phyloP scores from a whole-genome alignment of 2,888 invertebrate species.

The Chouioia cunea region DNA sequence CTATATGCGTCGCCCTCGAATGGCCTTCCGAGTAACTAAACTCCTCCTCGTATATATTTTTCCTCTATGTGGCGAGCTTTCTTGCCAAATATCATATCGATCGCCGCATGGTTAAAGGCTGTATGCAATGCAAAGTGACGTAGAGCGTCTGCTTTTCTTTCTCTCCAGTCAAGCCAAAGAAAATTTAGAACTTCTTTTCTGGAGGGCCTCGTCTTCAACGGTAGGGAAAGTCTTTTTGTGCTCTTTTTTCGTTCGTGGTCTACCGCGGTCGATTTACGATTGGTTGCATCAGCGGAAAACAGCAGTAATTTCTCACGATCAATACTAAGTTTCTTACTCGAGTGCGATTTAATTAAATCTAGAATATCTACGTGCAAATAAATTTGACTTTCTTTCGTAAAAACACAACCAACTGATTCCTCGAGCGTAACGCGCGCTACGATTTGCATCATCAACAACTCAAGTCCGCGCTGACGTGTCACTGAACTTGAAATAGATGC shows the following conservation, averaged over 20 bases:
- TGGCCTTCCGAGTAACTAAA: constrained; percentile 29
- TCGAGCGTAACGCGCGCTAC: constrained; percentile 27
- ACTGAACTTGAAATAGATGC: constrained; percentile 45
- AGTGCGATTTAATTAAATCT: neutral
- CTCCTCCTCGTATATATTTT: constrained; percentile 18
- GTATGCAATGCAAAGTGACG: constrained; percentile 22
- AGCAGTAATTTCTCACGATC: neutral
- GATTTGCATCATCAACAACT: constrained; percentile 22
- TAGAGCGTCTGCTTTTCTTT: constrained; percentile 33
- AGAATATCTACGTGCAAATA: neutral
- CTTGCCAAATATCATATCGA: constrained; percentile 48
- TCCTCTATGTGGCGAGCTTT: constrained; percentile 1
- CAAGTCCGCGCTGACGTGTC: constrained; percentile 21
- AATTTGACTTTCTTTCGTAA: too few relatives aligned
- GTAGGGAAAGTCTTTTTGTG: constrained; percentile 9
- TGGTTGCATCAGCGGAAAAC: too few relatives aligned
- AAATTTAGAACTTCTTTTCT: neutral
- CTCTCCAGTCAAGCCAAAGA: constrained; percentile 18
- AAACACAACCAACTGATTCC: neutral
- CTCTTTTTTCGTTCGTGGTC: constrained; percentile 4
- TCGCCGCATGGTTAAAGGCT: neutral
- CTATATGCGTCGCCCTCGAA: constrained; percentile 21
- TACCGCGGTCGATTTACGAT: neutral
- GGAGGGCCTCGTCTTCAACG: constrained; percentile 17
- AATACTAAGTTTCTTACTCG: neutral